Evolutionary conservation across 2,113 vertebrate genomes (phyloP).

Genomic region (Corythaeola cristata): DNA sequence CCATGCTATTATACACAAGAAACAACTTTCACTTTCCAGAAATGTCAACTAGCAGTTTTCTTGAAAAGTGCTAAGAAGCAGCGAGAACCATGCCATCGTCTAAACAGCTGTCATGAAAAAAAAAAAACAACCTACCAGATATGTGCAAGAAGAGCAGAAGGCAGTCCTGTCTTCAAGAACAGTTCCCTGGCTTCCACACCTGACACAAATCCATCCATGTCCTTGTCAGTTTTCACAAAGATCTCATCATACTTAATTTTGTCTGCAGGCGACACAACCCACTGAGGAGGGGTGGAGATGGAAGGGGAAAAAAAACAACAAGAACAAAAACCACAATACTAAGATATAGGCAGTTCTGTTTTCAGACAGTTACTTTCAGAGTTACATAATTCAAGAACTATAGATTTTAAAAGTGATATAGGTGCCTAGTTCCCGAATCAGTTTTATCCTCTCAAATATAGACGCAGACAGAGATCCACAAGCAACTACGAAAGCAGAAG

Average conservation of each 20-base stretch:
- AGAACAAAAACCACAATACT: background rate
- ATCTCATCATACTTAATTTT: conserved; percentile 95
- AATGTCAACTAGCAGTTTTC: background rate
- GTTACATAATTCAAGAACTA: background rate
- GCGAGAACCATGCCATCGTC: background rate
- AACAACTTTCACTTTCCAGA: background rate
- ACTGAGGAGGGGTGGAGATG: conserved; percentile 70
- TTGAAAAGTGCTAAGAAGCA: background rate
- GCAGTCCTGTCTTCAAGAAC: conserved; percentile 93
- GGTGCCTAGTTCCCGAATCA: background rate
- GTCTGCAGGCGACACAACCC: conserved; percentile 91
- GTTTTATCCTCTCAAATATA: background rate
- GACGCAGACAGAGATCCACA: background rate
- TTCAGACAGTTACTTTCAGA: background rate
- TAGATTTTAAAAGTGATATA: background rate
- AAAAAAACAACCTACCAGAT: conserved; percentile 86
- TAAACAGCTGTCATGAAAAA: background rate
- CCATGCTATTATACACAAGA: background rate
- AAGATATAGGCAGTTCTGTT: background rate
- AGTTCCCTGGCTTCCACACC: conserved; percentile 94
- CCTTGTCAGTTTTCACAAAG: conserved; percentile 91
- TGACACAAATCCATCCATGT: conserved; percentile 97
- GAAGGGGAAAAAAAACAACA: background rate
- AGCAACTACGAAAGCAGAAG: background rate
- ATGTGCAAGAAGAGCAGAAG: conserved; percentile 88